Percentiles rank a stretch among this genome's conserved stretches.
Conservation (phyloP, 2,888 invertebrate genomes). For the Drosophila anomalipes region DNA sequence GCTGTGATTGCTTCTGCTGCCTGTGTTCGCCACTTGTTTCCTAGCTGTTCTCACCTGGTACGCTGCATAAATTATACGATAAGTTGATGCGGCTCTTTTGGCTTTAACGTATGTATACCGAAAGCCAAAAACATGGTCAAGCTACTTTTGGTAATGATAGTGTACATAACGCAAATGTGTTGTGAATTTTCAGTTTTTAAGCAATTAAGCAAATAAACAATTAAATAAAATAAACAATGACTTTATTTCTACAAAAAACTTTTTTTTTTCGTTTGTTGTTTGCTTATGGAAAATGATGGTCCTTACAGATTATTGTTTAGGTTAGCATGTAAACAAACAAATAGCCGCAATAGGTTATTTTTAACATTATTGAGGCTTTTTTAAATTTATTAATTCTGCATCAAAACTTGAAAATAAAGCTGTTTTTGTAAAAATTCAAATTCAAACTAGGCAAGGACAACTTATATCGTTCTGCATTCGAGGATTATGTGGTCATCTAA, state of each 20-base stretch:
- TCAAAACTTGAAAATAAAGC: not conserved
- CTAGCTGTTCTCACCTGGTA: conserved; percentile 21
- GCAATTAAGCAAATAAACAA: not conserved
- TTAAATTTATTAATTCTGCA: not conserved
- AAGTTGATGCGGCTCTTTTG: conserved; percentile 30
- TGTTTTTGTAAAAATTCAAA: not conserved
- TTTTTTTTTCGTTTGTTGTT: not conserved
- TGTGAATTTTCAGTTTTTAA: not conserved
- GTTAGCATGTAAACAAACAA: not conserved
- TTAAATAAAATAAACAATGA: not conserved
- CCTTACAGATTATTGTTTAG: not conserved
- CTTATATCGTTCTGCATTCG: no score
- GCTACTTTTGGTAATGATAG: not conserved
- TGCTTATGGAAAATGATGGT: not conserved
- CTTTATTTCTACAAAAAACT: not conserved
- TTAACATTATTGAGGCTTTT: not conserved
- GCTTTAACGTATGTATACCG: not conserved
- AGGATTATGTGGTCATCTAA: not conserved
- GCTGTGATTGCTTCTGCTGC: conserved; percentile 10
- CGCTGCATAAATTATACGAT: conserved; percentile 50
- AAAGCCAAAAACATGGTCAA: not conserved
- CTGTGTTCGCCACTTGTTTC: conserved; percentile 11
- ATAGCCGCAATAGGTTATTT: not conserved
- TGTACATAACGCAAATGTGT: not conserved
- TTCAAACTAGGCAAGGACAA: not conserved